These are phyloP conservation scores for Lasioglossum vierecki DNA, from an alignment of 2,888 invertebrate genomes.

Conservation along the genomic window DNA sequence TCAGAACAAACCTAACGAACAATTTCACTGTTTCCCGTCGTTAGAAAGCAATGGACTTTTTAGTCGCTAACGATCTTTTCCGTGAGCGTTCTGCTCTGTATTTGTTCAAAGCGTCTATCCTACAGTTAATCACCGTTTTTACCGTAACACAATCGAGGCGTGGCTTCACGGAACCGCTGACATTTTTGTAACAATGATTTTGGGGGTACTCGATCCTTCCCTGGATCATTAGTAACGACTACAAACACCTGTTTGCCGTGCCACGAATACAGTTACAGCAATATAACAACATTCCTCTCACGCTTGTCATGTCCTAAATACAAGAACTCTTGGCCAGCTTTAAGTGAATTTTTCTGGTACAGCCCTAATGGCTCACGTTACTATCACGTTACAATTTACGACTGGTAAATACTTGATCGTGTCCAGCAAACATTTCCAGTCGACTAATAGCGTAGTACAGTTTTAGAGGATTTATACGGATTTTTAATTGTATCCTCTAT, in stretches of 20 bases:
- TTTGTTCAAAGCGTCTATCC: constrained; percentile 10
- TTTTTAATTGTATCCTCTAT: too few species aligned
- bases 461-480: too few species aligned
- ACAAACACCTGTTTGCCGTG: not conserved
- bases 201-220: not conserved
- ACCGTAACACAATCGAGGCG: not conserved
- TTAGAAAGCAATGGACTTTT: constrained; percentile 31
- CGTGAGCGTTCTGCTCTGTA: constrained; percentile 17
- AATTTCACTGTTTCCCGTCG: constrained; percentile 18
- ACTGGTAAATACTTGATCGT: too few species aligned
- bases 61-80: constrained; percentile 23
- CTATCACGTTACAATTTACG: too few species aligned
- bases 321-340: too few species aligned
- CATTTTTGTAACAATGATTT: not conserved
- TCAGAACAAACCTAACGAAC: not conserved
- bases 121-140: constrained; percentile 2
- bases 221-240: not conserved
- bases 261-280: not conserved
- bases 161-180: not conserved
- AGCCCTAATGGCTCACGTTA: too few species aligned
- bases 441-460: too few species aligned
- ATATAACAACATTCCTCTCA: too few species aligned
- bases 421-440: too few species aligned
- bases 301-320: too few species aligned
- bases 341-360: too few species aligned